phyloP scores from a whole-genome alignment of 1,140 invertebrate genomes.

The Microplitis mediator region DNA sequence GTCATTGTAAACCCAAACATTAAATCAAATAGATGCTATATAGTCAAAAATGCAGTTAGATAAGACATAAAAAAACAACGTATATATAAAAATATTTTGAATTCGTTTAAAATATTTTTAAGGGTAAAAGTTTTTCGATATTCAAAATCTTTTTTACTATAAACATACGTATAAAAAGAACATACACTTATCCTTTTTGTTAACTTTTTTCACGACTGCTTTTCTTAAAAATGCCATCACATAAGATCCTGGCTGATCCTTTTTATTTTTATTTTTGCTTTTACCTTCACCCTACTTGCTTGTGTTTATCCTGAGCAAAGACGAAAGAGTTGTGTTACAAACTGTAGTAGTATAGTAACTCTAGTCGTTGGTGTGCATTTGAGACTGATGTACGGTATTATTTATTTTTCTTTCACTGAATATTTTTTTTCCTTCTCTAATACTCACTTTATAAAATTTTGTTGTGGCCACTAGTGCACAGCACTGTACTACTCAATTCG shows the following conservation, averaged over 20 bases:
- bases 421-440: background rate
- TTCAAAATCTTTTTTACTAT: too few species aligned
- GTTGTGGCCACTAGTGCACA: background rate
- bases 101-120: too few species aligned
- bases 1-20: too few species aligned
- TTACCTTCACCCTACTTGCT: background rate
- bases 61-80: too few species aligned
- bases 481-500: too few species aligned
- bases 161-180: too few species aligned
- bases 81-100: too few species aligned
- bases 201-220: background rate
- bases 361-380: constrained; percentile 32
- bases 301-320: constrained; percentile 12
- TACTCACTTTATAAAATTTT: background rate
- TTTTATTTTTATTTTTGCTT: constrained; percentile 15
- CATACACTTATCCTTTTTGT: background rate
- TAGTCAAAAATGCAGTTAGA: too few species aligned
- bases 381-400: constrained; percentile 18
- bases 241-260: constrained; percentile 12
- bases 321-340: constrained; percentile 33
- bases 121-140: too few species aligned
- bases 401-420: constrained; percentile 5
- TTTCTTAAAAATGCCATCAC: constrained; percentile 21
- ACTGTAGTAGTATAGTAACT: constrained; percentile 28
- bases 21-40: too few species aligned